These are phyloP conservation scores for Phyllopteryx taeniolatus DNA, from an alignment of 2,113 vertebrate genomes.

Conservation along the genomic window DNA sequence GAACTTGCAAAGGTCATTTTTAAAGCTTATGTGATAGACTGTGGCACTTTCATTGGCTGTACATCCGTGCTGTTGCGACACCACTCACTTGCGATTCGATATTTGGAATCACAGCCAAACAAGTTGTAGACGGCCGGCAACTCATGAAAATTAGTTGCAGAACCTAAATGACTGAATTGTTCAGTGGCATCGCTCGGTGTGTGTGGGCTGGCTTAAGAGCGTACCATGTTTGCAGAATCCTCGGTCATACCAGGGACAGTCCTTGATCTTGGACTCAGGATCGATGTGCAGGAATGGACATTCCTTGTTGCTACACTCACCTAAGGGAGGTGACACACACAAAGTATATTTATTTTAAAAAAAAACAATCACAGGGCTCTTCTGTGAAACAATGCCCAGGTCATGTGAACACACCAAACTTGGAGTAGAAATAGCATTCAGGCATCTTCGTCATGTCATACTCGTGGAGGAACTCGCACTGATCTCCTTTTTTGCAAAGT, in stretches of 20 bases:
- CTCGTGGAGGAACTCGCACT: conserved; percentile 97
- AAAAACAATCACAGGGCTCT: background rate
- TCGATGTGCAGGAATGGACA: conserved; percentile 98
- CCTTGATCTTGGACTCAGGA: conserved; percentile 99
- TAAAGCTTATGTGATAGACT: no score
- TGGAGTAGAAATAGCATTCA: conserved; percentile 99
- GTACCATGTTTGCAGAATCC: conserved; percentile 98
- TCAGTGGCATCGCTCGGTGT: no score
- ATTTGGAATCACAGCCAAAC: no score
- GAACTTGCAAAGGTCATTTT: no score
- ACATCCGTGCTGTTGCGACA: no score
- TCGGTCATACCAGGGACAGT: conserved; percentile 98
- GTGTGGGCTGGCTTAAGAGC: conserved; percentile 30
- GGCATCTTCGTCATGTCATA: conserved; percentile 99
- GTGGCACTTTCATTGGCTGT: no score
- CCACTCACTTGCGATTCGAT: no score
- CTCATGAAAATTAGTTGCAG: no score
- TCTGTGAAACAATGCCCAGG: background rate
- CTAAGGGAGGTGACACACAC: conserved; percentile 58
- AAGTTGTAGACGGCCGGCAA: no score
- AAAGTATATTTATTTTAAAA: background rate
- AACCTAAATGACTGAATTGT: background rate
- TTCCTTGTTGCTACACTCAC: conserved; percentile 99
- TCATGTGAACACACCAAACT: conserved; percentile 82
- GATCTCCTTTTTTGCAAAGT: conserved; percentile 98